Percentiles rank a stretch among this genome's conserved stretches.
These are phyloP conservation scores for Cygnus olor DNA, from an alignment of 2,797 vertebrate species.

Conservation along the genomic window DNA sequence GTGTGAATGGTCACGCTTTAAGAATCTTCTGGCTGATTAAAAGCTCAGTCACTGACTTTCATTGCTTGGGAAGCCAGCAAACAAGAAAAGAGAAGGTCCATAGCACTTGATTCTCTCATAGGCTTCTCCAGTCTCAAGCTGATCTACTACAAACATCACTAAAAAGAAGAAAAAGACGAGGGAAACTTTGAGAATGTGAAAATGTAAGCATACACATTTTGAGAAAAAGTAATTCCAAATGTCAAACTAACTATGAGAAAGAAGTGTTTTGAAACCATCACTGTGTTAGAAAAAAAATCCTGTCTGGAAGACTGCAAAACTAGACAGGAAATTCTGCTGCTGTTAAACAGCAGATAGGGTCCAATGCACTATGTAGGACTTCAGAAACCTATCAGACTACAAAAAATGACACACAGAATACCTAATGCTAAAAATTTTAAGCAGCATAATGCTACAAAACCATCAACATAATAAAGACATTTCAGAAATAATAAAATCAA, in stretches of 20 bases:
- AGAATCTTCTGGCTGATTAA: neutral
- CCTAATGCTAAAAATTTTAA: neutral
- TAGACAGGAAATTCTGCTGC: neutral
- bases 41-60: neutral
- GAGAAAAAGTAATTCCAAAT: neutral
- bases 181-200: neutral
- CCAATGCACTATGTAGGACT: neutral
- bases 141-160: neutral
- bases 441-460: neutral
- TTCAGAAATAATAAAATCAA: neutral
- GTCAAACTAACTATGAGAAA: neutral
- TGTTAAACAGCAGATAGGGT: neutral
- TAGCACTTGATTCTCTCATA: neutral
- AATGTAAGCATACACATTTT: neutral
- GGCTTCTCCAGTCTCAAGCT: neutral
- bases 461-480: neutral
- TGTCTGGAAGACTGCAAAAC: neutral
- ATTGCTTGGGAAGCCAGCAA: neutral
- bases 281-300: neutral
- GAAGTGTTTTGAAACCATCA: neutral
- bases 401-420: neutral
- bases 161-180: neutral
- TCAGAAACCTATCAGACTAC: neutral
- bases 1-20: neutral
- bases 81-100: neutral